Conservation (phyloP, 2,113 vertebrate genomes). For the Bubalus kerabau region DNA sequence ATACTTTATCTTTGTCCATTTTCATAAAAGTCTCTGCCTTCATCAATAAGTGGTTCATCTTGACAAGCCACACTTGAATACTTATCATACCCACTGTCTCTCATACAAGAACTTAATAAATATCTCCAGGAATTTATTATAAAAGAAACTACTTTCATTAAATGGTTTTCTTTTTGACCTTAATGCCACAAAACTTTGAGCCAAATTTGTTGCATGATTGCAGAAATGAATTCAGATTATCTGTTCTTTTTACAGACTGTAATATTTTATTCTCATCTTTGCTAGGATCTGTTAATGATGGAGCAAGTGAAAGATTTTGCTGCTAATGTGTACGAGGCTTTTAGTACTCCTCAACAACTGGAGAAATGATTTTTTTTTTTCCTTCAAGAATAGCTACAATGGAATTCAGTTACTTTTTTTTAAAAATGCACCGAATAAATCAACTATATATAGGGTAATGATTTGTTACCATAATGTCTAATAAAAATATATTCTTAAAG, state of each 20-base stretch:
- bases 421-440: constrained; percentile 19
- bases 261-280: constrained; percentile 46
- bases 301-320: constrained; percentile 97
- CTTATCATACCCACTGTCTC: background rate
- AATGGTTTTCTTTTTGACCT: background rate
- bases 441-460: constrained; percentile 61
- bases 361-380: constrained; percentile 83
- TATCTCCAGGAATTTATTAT: background rate
- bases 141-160: background rate
- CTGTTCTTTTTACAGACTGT: background rate
- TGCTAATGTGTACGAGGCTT: constrained; percentile 96
- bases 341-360: constrained; percentile 93
- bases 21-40: background rate
- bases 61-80: background rate
- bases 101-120: background rate
- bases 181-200: background rate
- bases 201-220: background rate
- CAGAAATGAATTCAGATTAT: background rate
- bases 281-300: constrained; percentile 93
- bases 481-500: constrained; percentile 69
- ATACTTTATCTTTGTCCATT: background rate
- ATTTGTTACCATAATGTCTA: constrained; percentile 68
- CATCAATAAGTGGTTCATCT: background rate
- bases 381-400: background rate
- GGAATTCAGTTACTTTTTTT: background rate